These are phyloP conservation scores for Pammene aurita DNA, from an alignment of 2,888 invertebrate genomes.

Conservation along the genomic window DNA sequence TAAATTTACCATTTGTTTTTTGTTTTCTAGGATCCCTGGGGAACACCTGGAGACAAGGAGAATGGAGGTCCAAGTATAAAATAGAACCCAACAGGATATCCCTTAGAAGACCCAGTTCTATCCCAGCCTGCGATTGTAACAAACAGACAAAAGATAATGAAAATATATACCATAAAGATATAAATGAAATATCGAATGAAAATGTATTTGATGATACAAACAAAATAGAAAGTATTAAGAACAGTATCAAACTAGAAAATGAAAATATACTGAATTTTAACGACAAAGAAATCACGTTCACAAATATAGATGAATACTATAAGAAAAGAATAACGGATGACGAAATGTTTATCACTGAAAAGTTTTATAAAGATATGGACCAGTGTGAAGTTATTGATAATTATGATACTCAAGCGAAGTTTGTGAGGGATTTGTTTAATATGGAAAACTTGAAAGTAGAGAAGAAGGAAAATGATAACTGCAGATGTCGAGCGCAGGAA, in stretches of 20 bases:
- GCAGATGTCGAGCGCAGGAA: slow-evolving; percentile 40
- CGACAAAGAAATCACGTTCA: slow-evolving; percentile 44
- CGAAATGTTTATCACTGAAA: slow-evolving; percentile 65
- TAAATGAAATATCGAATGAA: slow-evolving; percentile 27
- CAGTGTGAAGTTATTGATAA: slow-evolving; percentile 60
- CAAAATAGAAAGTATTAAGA: slow-evolving; percentile 34
- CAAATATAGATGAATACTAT: slow-evolving; percentile 56
- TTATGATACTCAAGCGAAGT: slow-evolving; percentile 70
- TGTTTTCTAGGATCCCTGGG: slow-evolving; percentile 84
- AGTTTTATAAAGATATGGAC: slow-evolving; percentile 69
- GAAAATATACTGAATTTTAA: slow-evolving; percentile 32
- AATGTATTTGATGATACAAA: slow-evolving; percentile 14
- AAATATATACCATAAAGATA: too few relatives aligned
- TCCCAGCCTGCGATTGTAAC: slow-evolving; percentile 55
- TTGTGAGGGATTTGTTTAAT: slow-evolving; percentile 70
- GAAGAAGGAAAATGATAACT: slow-evolving; percentile 40
- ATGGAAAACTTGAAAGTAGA: slow-evolving; percentile 48
- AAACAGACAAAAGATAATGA: slow-evolving; percentile 35
- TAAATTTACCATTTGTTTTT: neutral
- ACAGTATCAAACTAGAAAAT: slow-evolving; percentile 25
- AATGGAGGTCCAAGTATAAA: slow-evolving; percentile 82
- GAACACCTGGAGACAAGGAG: slow-evolving; percentile 92
- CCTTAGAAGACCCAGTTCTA: slow-evolving; percentile 56
- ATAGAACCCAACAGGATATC: slow-evolving; percentile 62
- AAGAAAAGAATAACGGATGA: slow-evolving; percentile 62